phyloP scores from a whole-genome alignment of 2,797 vertebrate genomes.

The Protonibea diacanthus region DNA sequence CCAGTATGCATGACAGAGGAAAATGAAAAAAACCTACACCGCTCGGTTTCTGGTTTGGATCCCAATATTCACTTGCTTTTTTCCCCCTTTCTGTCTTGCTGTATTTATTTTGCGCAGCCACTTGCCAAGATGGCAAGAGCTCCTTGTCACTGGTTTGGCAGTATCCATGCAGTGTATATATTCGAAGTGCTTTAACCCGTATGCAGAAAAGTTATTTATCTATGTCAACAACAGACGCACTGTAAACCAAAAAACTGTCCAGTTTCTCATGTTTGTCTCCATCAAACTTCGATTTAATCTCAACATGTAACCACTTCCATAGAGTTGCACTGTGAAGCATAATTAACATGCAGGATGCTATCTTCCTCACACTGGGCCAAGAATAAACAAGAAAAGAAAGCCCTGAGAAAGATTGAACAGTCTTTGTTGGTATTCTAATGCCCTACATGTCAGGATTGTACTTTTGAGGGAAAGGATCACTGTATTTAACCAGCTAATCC shows the following conservation, averaged over 20 bases:
- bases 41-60: conserved; percentile 77
- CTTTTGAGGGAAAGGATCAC: conserved; percentile 73
- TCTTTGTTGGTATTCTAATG: conserved; percentile 69
- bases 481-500: conserved; percentile 84
- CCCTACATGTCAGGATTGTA: conserved; percentile 79
- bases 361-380: conserved; percentile 71
- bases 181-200: conserved; percentile 57
- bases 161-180: conserved; percentile 45
- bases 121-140: conserved; percentile 77
- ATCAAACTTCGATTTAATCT: conserved; percentile 50
- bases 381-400: conserved; percentile 61
- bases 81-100: conserved; percentile 59
- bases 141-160: conserved; percentile 78
- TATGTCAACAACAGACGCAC: conserved; percentile 38
- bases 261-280: conserved; percentile 32
- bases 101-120: conserved; percentile 77
- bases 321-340: conserved; percentile 29
- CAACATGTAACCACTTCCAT: conserved; percentile 35
- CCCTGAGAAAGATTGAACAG: conserved; percentile 58
- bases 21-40: conserved; percentile 60
- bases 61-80: conserved; percentile 63
- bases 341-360: conserved; percentile 68
- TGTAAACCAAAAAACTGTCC: conserved; percentile 40
- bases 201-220: conserved; percentile 53
- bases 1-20: conserved; percentile 71